phyloP scores from a whole-genome alignment of 2,113 vertebrate genomes.

The Istiophorus platypterus region DNA sequence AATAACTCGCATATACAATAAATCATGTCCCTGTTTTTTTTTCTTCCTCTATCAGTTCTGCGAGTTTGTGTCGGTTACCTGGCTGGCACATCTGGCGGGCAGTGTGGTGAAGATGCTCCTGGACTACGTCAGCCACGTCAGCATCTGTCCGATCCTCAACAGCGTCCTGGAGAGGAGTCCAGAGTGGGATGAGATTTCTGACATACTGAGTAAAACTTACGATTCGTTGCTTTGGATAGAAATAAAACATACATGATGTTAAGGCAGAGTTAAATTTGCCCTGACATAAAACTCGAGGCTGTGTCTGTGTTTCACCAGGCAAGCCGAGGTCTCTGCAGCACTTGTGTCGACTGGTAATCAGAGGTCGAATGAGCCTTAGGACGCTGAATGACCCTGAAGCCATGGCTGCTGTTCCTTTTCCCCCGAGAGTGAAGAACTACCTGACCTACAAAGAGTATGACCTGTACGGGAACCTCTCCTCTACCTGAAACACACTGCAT shows the following conservation, averaged over 20 bases:
- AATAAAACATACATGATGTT: not conserved
- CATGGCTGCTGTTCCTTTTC: conserved; percentile 83
- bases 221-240: rapidly evolving
- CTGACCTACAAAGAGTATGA: conserved; percentile 88
- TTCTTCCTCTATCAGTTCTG: conserved; percentile 86
- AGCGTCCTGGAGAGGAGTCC: conserved; percentile 83
- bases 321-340: conserved; percentile 90
- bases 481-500: not conserved
- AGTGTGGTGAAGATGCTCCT: conserved; percentile 85
- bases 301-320: conserved; percentile 73
- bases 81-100: conserved; percentile 87
- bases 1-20: not conserved
- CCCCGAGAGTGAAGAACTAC: conserved; percentile 84
- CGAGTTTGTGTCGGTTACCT: conserved; percentile 89
- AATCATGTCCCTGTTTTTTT: not conserved
- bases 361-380: conserved; percentile 82
- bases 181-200: conserved; percentile 89
- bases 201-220: conserved; percentile 85
- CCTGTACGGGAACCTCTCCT: conserved; percentile 69
- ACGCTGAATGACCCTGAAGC: conserved; percentile 80
- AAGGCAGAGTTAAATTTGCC: not conserved
- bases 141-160: conserved; percentile 87
- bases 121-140: conserved; percentile 88
- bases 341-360: conserved; percentile 89
- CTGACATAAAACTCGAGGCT: not conserved